A percentile compares a stretch with the other conserved stretches of the same genome.
phyloP scores from a whole-genome alignment of 2,888 invertebrate species.

The Exocentrus adspersus region DNA sequence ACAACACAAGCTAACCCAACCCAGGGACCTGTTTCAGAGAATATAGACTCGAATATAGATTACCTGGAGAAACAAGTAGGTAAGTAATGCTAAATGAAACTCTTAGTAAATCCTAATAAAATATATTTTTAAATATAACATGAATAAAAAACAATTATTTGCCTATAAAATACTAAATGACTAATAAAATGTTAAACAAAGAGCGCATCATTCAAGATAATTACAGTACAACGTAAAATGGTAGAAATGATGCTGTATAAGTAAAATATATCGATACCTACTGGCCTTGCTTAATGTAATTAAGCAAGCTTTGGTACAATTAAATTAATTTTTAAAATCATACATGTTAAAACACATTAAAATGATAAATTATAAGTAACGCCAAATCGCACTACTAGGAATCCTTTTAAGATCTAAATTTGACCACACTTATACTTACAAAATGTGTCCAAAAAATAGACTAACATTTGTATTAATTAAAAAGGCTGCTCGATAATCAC shows the following conservation, averaged over 20 bases:
- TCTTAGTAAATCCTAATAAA: slow-evolving; percentile 54
- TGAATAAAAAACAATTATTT: slow-evolving; percentile 57
- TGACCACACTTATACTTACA: slow-evolving; percentile 45
- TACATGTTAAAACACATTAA: slow-evolving; percentile 57
- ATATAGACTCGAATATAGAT: no score
- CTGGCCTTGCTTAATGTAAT: slow-evolving; percentile 44
- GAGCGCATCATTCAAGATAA: slow-evolving; percentile 42
- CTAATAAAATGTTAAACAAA: slow-evolving; percentile 47
- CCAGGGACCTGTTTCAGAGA: no score
- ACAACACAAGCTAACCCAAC: no score
- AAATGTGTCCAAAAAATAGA: slow-evolving; percentile 46
- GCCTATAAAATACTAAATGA: slow-evolving; percentile 43
- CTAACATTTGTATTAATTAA: slow-evolving; percentile 34
- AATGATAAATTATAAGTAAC: slow-evolving; percentile 48
- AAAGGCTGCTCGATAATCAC: slow-evolving; percentile 47
- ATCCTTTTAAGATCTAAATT: slow-evolving; percentile 24
- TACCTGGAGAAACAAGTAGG: no score
- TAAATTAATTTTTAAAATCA: slow-evolving; percentile 43
- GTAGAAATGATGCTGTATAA: slow-evolving; percentile 41
- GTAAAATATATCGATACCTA: slow-evolving; percentile 46
- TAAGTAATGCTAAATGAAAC: no score
- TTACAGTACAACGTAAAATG: slow-evolving; percentile 48
- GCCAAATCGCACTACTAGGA: slow-evolving; percentile 38
- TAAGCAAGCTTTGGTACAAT: slow-evolving; percentile 53
- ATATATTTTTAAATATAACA: slow-evolving; percentile 63